Conservation (phyloP, 2,888 invertebrate genomes). For the Ditula angustiorana region DNA sequence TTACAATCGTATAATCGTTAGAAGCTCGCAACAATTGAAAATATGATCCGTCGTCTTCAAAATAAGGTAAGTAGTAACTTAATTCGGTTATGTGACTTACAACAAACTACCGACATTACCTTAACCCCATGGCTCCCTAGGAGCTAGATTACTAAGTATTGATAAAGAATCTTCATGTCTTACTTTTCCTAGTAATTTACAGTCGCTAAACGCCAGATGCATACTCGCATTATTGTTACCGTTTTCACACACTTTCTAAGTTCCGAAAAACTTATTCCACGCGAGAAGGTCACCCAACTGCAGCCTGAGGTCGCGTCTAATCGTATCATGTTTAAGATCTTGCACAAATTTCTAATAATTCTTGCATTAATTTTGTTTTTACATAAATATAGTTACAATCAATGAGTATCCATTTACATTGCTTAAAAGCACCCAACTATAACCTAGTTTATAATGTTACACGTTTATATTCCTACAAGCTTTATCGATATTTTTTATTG, state of each 20-base stretch:
- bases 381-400: too few relatives aligned
- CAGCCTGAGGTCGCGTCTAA: slow-evolving; percentile 22
- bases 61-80: too few relatives aligned
- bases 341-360: too few relatives aligned
- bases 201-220: slow-evolving; percentile 11
- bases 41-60: not conserved
- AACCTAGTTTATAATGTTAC: too few relatives aligned
- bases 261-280: slow-evolving; percentile 35
- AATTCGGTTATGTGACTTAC: not conserved
- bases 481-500: too few relatives aligned
- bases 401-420: too few relatives aligned
- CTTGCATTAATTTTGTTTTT: too few relatives aligned
- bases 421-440: too few relatives aligned
- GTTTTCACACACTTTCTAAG: slow-evolving; percentile 39
- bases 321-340: not conserved
- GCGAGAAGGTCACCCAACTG: slow-evolving; percentile 18
- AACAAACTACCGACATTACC: not conserved
- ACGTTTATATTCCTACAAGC: too few relatives aligned
- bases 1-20: not conserved
- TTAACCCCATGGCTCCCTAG: too few relatives aligned
- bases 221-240: slow-evolving; percentile 26
- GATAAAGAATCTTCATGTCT: not conserved
- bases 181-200: slow-evolving; percentile 25
- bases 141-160: not conserved
- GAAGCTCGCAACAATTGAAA: not conserved